These are phyloP conservation scores for Sigmodon hispidus DNA, from an alignment of 2,113 vertebrate genomes.

Conservation along the genomic window DNA sequence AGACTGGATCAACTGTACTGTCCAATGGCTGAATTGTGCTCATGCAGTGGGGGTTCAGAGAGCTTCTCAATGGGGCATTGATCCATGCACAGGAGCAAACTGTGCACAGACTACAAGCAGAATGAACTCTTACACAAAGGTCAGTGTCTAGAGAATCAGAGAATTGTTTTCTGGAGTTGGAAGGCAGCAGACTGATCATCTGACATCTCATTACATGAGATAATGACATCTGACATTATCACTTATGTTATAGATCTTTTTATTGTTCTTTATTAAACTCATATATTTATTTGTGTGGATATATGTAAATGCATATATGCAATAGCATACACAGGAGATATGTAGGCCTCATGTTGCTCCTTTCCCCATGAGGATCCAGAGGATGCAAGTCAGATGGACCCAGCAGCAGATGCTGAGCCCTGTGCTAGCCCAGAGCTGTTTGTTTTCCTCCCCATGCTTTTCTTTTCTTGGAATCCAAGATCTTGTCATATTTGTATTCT, in stretches of 20 bases:
- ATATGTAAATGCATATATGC: background rate
- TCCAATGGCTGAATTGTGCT: background rate
- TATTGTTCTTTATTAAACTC: background rate
- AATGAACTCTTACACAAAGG: background rate
- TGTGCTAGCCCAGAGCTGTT: background rate
- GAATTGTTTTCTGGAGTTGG: background rate
- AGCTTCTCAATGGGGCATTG: background rate
- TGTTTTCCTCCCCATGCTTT: background rate
- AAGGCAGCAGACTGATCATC: background rate
- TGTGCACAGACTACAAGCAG: background rate
- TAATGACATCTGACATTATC: background rate
- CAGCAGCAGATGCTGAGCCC: background rate
- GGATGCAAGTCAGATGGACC: background rate
- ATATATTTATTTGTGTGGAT: background rate
- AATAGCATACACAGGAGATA: background rate
- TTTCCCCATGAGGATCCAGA: too few species aligned
- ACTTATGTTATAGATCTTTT: background rate
- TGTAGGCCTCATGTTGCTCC: background rate
- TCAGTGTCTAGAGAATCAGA: background rate
- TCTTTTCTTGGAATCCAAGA: slow-evolving; percentile 14
- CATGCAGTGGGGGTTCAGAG: background rate
- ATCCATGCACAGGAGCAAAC: background rate
- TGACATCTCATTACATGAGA: too few species aligned
- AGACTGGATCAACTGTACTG: background rate
- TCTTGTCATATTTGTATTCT: background rate